Evolutionary conservation across 2,797 vertebrate genomes (phyloP), one percentile per base, ranked within the genome.

Genomic region (Nannoperca australis): DNA sequence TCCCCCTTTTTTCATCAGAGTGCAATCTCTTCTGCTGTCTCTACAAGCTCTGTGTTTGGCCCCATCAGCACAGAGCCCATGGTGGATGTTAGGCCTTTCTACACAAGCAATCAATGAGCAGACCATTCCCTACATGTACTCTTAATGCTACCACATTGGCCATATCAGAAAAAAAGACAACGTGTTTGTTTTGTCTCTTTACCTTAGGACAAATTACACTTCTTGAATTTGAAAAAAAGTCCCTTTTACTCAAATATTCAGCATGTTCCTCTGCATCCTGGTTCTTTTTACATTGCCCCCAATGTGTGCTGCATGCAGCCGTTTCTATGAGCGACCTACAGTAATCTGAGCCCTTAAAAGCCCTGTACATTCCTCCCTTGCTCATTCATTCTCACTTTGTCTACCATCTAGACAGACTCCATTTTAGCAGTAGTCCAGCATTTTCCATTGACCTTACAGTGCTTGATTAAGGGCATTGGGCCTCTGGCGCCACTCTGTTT

Each of bases 391-490:
- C 78, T 85, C 80, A 89, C 84, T 84, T 86, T 86, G 83, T 84
- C 88, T 73, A 73, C 78, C 72, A 62, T 85, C 81, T 64, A 78
- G 73, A 79, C 71, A 44, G 80, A 78, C 76, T 91, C 75, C 65
- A 66, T 86, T 91, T 90, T 80, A 88, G 87, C 70, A 68, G 80
- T 68, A 76, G 81, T 65, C 83, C 87, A 65, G 85, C 83, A 61
- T 91, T 94, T 84, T 90, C 65, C 78, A 82, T 69, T 94, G 94
- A 95, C 95, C 95, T 96, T 93, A 92, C 79, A 84, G 85, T 80
- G 80, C 89, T 89, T 90, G 84, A 92, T 92, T 93, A 95, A 95
- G 94, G 94, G 89, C 94, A 92, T 34, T 64, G 79, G 85, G 88
- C 86, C 88, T 85, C 85, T 89, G 91, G 91, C 90, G 74, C 90